Evolutionary conservation across 1,140 invertebrate genomes (phyloP).

Genomic region (Coptotermes formosanus): DNA sequence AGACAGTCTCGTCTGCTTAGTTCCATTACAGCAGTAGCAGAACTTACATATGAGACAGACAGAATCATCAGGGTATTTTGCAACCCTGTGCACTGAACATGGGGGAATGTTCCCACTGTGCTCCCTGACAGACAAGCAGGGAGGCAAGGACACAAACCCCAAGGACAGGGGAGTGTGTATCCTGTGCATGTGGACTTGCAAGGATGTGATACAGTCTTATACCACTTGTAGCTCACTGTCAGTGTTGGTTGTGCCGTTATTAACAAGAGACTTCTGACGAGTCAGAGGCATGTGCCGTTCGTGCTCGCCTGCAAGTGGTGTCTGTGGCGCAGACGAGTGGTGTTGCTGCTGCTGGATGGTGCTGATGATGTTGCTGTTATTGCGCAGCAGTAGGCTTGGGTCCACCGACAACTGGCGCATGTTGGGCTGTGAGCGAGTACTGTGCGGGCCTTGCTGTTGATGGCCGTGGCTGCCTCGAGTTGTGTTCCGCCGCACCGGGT

Average conservation of each 20-base stretch:
- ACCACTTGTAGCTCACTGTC: not conserved
- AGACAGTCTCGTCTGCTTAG: too few relatives aligned
- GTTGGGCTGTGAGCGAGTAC: slow-evolving; percentile 44
- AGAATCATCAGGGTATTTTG: too few relatives aligned
- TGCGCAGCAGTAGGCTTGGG: not conserved
- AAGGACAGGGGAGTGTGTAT: not conserved
- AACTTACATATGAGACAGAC: too few relatives aligned
- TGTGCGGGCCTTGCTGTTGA: not conserved
- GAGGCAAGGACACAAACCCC: not conserved
- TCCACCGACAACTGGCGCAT: slow-evolving; percentile 43
- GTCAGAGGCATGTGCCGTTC: slow-evolving; percentile 22
- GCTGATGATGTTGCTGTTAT: not conserved
- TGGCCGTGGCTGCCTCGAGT: slow-evolving; percentile 44
- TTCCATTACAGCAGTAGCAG: too few relatives aligned
- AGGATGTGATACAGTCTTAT: not conserved
- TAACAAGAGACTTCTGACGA: not conserved
- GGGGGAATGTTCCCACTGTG: not conserved
- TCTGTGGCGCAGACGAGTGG: slow-evolving; percentile 29
- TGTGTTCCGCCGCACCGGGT: slow-evolving; percentile 53
- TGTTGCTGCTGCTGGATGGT: slow-evolving; percentile 16
- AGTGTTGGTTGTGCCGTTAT: not conserved
- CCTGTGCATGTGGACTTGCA: not conserved
- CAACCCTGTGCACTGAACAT: too few relatives aligned
- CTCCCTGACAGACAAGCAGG: not conserved
- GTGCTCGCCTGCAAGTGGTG: slow-evolving; percentile 16